Conservation (phyloP, 2,113 vertebrate species). For the Pelodiscus sinensis region DNA sequence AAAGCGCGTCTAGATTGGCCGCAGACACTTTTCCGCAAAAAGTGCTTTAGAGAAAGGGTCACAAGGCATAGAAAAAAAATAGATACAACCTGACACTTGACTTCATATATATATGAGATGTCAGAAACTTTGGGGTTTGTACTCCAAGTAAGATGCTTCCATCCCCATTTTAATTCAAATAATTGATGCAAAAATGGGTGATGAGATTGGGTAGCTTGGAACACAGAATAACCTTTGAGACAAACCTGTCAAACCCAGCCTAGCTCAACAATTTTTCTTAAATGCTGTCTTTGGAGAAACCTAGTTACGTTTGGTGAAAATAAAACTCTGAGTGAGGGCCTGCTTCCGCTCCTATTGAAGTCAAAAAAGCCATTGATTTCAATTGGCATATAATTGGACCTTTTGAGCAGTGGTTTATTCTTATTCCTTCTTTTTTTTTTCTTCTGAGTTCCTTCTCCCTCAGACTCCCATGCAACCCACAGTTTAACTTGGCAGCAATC, state of each 20-base stretch:
- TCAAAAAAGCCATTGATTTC: background rate
- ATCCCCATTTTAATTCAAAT: too few relatives aligned
- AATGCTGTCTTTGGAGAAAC: background rate
- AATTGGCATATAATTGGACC: background rate
- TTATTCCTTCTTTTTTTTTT: background rate
- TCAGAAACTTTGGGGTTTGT: too few relatives aligned
- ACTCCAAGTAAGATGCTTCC: too few relatives aligned
- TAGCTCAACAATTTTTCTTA: background rate
- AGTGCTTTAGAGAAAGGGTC: background rate
- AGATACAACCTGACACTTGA: too few relatives aligned
- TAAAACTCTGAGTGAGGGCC: background rate
- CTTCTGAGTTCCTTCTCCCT: background rate
- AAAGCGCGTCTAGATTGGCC: too few relatives aligned
- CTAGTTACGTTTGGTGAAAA: background rate
- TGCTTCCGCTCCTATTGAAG: background rate
- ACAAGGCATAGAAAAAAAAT: background rate
- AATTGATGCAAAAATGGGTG: background rate
- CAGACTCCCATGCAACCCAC: rapidly evolving
- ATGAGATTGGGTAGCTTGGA: rapidly evolving
- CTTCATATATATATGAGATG: too few relatives aligned
- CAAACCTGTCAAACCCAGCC: background rate
- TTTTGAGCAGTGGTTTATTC: background rate
- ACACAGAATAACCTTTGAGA: background rate
- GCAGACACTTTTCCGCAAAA: too few relatives aligned
- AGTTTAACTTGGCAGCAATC: background rate